Evolutionary conservation across 2,888 invertebrate species (phyloP), one percentile per base, ranked within the genome.

Genomic region (Cantharis rustica): DNA sequence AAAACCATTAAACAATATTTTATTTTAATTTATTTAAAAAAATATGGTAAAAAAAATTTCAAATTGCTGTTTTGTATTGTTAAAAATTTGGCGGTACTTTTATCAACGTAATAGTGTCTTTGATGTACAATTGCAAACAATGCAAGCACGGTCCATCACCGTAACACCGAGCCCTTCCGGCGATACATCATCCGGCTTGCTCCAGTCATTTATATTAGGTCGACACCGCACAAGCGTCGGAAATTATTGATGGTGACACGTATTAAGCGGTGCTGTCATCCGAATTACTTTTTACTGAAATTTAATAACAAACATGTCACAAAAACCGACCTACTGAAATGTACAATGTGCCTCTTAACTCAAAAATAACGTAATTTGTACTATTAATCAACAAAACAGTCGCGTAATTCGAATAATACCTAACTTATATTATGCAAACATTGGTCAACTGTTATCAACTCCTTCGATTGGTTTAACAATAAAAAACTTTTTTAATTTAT

Each of bases 171-270:
- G 71, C 79, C 75, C 75, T 79, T 75, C 79, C 73, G 75, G 76
- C 79, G 78, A 80, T 79, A 80, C 80, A 79, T 79, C 80, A 80
- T 80, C 75, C 77, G 74, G 31, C 66, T 78, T 78, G 73, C 78
- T 76, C 71, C 61, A 76, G 80, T 79, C 80, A 80, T 80, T 80
- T 80, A 79, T 80, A 80, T 80, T 77, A 77, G 75, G 80, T 76
- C 81, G 81, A 81, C 81, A 81, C 80, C 73, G 81, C 82, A 81
- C 81, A 82, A 82, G 82, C 84, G 84, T 83, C 82, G 81, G 81
- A 83, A 86, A 86, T 86, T 86, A 86, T 86, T 86, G 86, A 86
- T 86, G 86, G 85, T 84, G 86, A 86, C 86, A 86, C 85, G 85
- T 86, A 86, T 86, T 86, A 86, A 86, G 85, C 86, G 84, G 79